These are phyloP conservation scores for Pseudomyrmex concolor DNA, from an alignment of 1,140 invertebrate genomes.

Conservation along the genomic window DNA sequence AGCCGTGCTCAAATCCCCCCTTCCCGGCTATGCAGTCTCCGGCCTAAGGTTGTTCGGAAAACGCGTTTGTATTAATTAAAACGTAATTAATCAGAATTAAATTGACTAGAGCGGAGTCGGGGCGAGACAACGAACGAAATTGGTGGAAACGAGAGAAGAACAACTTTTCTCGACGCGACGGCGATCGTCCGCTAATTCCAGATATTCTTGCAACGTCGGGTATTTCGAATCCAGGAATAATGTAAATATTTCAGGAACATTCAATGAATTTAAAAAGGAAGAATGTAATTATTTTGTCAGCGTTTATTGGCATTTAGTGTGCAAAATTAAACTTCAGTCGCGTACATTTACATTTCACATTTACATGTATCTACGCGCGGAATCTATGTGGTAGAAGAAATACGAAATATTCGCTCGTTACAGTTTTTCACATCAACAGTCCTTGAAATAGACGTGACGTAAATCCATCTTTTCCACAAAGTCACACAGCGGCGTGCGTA, in stretches of 20 bases:
- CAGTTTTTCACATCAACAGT: not conserved
- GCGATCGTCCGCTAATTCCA: constrained; percentile 58
- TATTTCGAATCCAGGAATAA: constrained; percentile 54
- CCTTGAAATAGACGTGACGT: constrained; percentile 5
- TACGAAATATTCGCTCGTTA: not conserved
- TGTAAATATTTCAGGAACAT: constrained; percentile 76
- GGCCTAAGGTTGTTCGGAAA: constrained; percentile 47
- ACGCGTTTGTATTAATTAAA: constrained; percentile 77
- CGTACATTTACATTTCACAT: not conserved
- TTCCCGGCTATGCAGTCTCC: constrained; percentile 7
- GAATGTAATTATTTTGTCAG: not conserved
- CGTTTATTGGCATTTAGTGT: not conserved
- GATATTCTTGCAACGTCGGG: constrained; percentile 46
- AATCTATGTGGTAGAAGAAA: not conserved
- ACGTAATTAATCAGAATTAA: constrained; percentile 76
- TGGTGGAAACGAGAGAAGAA: constrained; percentile 19
- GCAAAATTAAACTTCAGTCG: constrained; percentile 1
- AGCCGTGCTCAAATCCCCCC: constrained; percentile 5
- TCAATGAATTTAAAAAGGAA: constrained; percentile 37
- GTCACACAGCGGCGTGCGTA: not conserved
- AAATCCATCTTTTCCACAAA: not conserved
- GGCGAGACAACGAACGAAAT: constrained; percentile 14
- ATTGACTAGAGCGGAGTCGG: constrained; percentile 55
- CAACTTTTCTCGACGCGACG: constrained; percentile 45
- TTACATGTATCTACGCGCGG: not conserved